Base-by-base conservation (phyloP, 2,888 invertebrate genomes). In the Drosophila nigricruria region DNA sequence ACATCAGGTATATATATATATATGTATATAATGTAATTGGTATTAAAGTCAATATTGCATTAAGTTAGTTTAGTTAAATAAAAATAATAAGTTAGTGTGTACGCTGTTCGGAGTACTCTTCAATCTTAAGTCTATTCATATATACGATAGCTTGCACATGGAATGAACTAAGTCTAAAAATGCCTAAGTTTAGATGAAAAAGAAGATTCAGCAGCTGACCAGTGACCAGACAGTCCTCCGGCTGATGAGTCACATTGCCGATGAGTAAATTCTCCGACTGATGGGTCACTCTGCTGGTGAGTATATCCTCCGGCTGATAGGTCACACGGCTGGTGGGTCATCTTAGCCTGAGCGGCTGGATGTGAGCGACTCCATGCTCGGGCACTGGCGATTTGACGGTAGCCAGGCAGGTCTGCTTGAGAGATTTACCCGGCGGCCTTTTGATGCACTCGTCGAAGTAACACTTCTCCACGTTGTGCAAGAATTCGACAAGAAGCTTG, bases 401-500 rank as follows among this genome's bases (percentile, higher is more conserved):
- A 75, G 93, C 94, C 73, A 96, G 93, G 92, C 96, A 96, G 20
- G 94, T 94, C 81, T 94, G 93, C 66, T 94, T 94, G 14, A 96
- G 91, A 14, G 93, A 91, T 74, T 92, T 93, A n/a, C 93, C 92
- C 3, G 88, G 85, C 40, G 93, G 89, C 50, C 96, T 93, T 42
- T 91, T 92, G 32, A 91, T 92, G 91, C 96, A 96, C 64, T 93
- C 90, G 91, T 94, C 92, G 45, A 92, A 92, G 71, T 94, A 93
- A 90, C 96, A 96, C 68, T 94, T 93, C 79, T 93, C 93, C 32
- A 95, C 92, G 57, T 95, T 95, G 77, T 95, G 93, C 86, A 95
- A 94, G 89, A 95, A 96, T 75, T 94, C 94, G 6, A 94, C 93
- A 81, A 96, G 94, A 64, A 97, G 93, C 86, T 95, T 95, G 78